A percentile compares a stretch with the other conserved stretches of the same genome.
phyloP scores from a whole-genome alignment of 2,888 invertebrate genomes.

The Crossocerus cetratus region DNA sequence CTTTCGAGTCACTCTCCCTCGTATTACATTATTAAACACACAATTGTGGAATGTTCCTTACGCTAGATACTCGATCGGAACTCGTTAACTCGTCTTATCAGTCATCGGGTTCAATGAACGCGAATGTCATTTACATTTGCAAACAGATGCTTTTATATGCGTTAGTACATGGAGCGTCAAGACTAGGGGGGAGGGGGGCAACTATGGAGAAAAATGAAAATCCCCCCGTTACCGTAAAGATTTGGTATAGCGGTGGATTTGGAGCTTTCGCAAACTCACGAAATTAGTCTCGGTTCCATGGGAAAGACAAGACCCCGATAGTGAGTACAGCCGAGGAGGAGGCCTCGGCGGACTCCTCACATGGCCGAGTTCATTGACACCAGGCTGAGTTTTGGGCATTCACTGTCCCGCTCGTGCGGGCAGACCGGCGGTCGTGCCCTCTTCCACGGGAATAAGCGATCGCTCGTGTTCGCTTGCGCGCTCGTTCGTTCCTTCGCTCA shows the following conservation, averaged over 20 bases:
- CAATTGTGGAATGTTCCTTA: too few species aligned
- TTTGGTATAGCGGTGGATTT: conserved; percentile 31
- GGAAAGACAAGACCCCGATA: conserved; percentile 77
- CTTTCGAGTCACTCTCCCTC: too few species aligned
- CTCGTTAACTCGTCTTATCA: too few species aligned
- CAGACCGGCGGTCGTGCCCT: conserved; percentile 54
- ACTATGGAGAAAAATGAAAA: conserved; percentile 37
- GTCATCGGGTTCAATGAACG: too few species aligned
- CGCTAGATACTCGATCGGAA: too few species aligned
- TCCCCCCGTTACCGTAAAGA: conserved; percentile 30
- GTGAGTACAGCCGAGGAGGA: conserved; percentile 66
- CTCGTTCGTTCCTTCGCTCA: conserved; percentile 39
- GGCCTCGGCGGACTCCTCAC: conserved; percentile 71
- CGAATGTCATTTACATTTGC: too few species aligned
- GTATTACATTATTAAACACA: too few species aligned
- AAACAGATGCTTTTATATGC: too few species aligned
- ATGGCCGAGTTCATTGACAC: conserved; percentile 76
- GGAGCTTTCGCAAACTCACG: conserved; percentile 73
- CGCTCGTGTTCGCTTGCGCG: conserved; percentile 37
- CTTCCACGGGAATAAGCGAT: conserved; percentile 61
- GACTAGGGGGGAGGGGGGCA: conserved; percentile 4
- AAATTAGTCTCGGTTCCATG: conserved; percentile 76
- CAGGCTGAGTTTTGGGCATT: conserved; percentile 75
- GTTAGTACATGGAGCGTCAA: too few species aligned
- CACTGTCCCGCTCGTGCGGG: conserved; percentile 69